Conservation (phyloP, 2,113 vertebrate species). For the Brachyistius frenatus region DNA sequence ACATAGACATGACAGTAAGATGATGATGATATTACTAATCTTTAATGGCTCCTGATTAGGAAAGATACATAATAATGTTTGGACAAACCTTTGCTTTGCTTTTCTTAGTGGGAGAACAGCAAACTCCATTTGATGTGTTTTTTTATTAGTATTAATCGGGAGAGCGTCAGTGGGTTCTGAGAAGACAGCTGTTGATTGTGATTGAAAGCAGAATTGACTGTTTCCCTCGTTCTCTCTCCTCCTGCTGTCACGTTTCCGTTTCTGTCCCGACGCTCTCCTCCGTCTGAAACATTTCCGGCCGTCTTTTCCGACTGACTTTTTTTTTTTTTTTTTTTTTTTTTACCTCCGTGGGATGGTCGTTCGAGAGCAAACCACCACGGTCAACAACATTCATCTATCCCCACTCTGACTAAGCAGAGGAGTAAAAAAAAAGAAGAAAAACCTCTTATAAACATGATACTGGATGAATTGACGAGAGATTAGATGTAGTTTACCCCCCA, state of each 20-base stretch:
- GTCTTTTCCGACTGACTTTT: conserved; percentile 28
- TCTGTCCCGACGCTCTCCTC: conserved; percentile 1
- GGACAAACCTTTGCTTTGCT: conserved; percentile 28
- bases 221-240: conserved; percentile 10
- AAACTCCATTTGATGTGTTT: conserved; percentile 40
- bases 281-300: conserved; percentile 41
- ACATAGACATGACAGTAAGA: conserved; percentile 34
- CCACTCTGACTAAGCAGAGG: neutral
- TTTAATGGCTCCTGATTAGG: conserved; percentile 37
- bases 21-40: conserved; percentile 56
- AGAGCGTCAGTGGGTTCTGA: conserved; percentile 7
- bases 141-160: neutral
- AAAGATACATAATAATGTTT: conserved; percentile 32
- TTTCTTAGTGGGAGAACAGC: conserved; percentile 50
- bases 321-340: neutral
- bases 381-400: conserved; percentile 42
- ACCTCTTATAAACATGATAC: conserved; percentile 6
- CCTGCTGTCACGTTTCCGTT: conserved; percentile 36
- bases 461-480: conserved; percentile 17
- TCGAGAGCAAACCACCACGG: conserved; percentile 47
- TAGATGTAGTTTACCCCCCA: neutral
- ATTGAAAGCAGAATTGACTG: conserved; percentile 44
- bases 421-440: conserved; percentile 56
- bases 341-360: conserved; percentile 31
- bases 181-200: conserved; percentile 58